phyloP scores from a whole-genome alignment of 35 echinoderm and acorn worm species.

The Lytechinus variegatus region DNA sequence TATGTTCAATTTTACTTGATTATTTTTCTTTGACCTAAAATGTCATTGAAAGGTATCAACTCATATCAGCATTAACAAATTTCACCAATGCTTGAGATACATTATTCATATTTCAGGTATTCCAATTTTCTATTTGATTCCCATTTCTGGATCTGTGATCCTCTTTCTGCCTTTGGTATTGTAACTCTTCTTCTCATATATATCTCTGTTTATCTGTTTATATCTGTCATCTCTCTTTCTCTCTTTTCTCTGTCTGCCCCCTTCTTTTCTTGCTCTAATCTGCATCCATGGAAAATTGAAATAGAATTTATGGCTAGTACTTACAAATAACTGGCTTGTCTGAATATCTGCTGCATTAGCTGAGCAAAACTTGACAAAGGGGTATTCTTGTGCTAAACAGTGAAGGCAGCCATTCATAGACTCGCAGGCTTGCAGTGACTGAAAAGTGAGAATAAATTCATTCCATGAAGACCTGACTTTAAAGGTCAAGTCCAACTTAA shows the following conservation, averaged over 20 bases:
- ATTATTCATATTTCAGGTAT: too few relatives aligned
- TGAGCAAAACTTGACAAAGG: constrained; percentile 88
- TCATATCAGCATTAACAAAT: not conserved
- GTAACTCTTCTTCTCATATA: too few relatives aligned
- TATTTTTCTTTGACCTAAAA: not conserved
- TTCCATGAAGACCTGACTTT: not conserved
- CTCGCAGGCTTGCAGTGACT: constrained; percentile 79
- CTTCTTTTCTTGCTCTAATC: too few relatives aligned
- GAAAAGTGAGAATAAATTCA: not conserved
- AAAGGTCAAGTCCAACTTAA: too few relatives aligned
- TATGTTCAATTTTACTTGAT: too few relatives aligned
- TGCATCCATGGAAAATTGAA: too few relatives aligned
- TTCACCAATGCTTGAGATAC: too few relatives aligned
- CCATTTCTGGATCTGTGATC: not conserved
- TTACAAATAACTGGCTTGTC: constrained; percentile 90
- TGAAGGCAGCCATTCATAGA: constrained; percentile 92
- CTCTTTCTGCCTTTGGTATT: not conserved
- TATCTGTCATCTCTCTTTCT: not conserved
- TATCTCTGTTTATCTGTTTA: not conserved
- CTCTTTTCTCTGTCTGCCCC: not conserved
- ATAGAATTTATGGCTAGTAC: not conserved
- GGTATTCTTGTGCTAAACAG: constrained; percentile 88
- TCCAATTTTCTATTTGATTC: not conserved
- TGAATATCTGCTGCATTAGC: constrained; percentile 69
- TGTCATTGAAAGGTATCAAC: not conserved